Conservation (phyloP, 2,797 vertebrate species). For the Phataginus tricuspis region DNA sequence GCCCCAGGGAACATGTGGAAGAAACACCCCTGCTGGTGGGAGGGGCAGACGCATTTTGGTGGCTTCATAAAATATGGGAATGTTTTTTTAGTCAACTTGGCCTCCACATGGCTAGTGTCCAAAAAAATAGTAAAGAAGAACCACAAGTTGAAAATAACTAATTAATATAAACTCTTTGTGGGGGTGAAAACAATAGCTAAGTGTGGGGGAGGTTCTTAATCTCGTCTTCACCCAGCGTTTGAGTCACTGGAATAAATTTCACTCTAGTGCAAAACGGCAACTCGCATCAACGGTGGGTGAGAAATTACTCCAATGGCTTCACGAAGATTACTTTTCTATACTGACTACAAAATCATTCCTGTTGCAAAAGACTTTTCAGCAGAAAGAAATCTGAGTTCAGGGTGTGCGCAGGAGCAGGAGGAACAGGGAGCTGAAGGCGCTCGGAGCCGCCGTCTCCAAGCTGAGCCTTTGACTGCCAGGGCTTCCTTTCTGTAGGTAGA, state of each 20-base stretch:
- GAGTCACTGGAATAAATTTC: neutral
- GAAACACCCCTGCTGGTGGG: neutral
- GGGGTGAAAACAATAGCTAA: neutral
- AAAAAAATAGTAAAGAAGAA: neutral
- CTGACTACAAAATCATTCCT: fast-evolving
- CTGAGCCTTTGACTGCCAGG: fast-evolving
- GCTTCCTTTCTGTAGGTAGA: neutral
- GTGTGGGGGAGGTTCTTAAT: neutral
- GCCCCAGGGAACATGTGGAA: neutral
- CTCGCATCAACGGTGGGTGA: neutral
- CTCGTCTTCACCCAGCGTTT: neutral
- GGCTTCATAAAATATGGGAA: neutral
- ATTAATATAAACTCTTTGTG: neutral
- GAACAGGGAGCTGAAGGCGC: fast-evolving
- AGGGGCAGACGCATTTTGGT: neutral
- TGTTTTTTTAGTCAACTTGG: neutral
- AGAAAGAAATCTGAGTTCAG: neutral
- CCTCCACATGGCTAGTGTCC: neutral
- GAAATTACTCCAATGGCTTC: neutral
- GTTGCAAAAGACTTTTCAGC: neutral
- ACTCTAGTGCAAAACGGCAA: neutral
- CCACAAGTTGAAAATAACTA: neutral
- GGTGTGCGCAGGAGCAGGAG: neutral
- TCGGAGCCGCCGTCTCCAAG: neutral
- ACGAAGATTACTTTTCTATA: fast-evolving